Conservation (phyloP, 2,888 invertebrate genomes). For the Lasioglossum figueresi region DNA sequence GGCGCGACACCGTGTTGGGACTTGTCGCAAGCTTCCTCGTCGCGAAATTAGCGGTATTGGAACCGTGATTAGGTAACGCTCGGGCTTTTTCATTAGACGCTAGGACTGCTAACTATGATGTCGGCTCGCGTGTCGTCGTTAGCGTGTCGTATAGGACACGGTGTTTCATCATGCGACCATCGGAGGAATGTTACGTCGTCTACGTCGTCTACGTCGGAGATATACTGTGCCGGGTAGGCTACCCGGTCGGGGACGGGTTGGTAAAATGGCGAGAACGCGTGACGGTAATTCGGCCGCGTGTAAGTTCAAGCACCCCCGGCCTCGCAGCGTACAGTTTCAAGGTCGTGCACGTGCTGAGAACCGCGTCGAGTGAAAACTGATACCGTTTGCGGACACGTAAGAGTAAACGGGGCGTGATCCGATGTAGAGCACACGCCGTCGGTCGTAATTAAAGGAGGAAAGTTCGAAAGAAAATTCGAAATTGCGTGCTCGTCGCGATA, state of each 20-base stretch:
- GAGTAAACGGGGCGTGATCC: background rate
- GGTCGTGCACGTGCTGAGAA: conserved; percentile 58
- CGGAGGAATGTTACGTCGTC: background rate
- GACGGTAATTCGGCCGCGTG: conserved; percentile 4
- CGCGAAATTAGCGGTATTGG: background rate
- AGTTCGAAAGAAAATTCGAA: background rate
- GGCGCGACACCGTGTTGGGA: background rate
- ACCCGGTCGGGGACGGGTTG: background rate
- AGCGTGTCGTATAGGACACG: background rate
- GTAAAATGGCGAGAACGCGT: conserved; percentile 4
- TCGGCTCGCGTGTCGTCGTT: background rate
- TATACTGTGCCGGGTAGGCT: background rate
- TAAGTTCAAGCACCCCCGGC: conserved; percentile 36
- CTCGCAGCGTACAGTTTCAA: conserved; percentile 36
- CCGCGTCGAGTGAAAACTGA: background rate
- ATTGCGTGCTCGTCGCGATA: background rate
- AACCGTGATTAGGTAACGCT: background rate
- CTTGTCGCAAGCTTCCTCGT: background rate
- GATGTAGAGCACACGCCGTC: background rate
- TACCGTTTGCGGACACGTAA: conserved; percentile 1
- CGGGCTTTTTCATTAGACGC: conserved; percentile 1
- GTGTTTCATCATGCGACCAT: background rate
- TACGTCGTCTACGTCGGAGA: too few relatives aligned
- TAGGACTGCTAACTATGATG: background rate
- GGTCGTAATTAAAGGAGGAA: conserved; percentile 6